Conservation (phyloP, 2,113 vertebrate genomes). For the Tyto alba region DNA sequence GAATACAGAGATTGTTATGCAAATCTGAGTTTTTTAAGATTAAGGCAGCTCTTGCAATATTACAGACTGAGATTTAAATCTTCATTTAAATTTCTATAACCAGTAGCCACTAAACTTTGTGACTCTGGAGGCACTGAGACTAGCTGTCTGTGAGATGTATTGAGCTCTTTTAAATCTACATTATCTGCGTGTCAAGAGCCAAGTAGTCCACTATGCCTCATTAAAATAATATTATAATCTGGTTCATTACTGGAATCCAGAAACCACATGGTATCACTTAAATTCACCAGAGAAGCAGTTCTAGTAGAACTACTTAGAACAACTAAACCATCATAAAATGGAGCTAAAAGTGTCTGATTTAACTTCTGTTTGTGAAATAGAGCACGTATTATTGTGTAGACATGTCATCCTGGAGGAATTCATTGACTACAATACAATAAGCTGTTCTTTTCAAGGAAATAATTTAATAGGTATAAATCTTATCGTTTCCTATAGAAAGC, state of each 20-base stretch:
- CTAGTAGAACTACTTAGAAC: background rate
- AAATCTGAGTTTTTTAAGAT: background rate
- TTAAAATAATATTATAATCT: background rate
- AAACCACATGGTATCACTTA: background rate
- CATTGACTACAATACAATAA: background rate
- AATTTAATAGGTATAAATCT: background rate
- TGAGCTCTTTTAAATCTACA: background rate
- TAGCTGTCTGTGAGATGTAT: background rate
- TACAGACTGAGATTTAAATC: background rate
- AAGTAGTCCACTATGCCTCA: fast-evolving
- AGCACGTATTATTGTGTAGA: background rate
- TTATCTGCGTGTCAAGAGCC: background rate
- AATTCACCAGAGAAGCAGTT: background rate
- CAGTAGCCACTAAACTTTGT: background rate
- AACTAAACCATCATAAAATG: background rate
- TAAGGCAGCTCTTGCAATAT: background rate
- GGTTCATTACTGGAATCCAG: background rate
- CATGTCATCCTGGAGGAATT: background rate
- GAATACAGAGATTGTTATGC: background rate
- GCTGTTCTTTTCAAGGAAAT: background rate
- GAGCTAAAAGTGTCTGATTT: background rate
- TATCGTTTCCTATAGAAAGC: background rate
- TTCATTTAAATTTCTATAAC: background rate
- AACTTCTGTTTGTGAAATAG: background rate
- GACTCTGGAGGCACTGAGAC: background rate